Base-by-base conservation (phyloP, 53 echinoderm and acorn worm species). In the Astropecten irregularis region DNA sequence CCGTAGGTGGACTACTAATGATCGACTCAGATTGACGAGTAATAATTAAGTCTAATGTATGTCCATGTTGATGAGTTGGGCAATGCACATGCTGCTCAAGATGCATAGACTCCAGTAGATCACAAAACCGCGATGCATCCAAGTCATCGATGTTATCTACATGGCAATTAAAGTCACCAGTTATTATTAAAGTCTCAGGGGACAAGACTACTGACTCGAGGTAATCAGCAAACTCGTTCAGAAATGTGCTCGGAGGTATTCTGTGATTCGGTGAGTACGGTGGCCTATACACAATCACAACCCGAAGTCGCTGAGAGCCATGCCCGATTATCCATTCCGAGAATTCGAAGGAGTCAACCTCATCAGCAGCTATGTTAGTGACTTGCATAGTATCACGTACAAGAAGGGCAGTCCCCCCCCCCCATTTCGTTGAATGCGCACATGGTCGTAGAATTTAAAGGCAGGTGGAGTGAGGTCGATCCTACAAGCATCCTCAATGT, bases 141-240 rank as follows among this genome's bases (percentile, higher is more conserved):
- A 36, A 40, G 53, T 37, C 25, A 4, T 49, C 18, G 6, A 23
- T 9, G 21, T 67, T 51, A 46, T 77, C 77, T 35, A 19, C 66
- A 52, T 86, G 87, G 53, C 76, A 26, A 39, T 77, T 86, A 14
- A 86, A 77, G 9, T 86, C 76, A 10, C 86, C 86, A 37, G 77
- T 74, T 29, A 86, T 55, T 21, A 86, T 21, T 3, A 86, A 31
- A 53, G 62, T 28, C 32, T 57, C 74, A 3, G 50, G 62, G 14
- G 61, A 47, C 26, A 44, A 9, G 8, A 19, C 33, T 1, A 73
- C 1, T 1, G 69, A 51, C 40, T 86, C 87, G 7, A 68, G 16
- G 27, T 36, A 46, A 28, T 29, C 15, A 52, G 77, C 37, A 52
- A 76, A 86, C 22, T 86, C 77, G 15, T 33, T 35, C 0, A 86